Conservation (phyloP, 2,113 vertebrate species). For the Sceloporus undulatus region DNA sequence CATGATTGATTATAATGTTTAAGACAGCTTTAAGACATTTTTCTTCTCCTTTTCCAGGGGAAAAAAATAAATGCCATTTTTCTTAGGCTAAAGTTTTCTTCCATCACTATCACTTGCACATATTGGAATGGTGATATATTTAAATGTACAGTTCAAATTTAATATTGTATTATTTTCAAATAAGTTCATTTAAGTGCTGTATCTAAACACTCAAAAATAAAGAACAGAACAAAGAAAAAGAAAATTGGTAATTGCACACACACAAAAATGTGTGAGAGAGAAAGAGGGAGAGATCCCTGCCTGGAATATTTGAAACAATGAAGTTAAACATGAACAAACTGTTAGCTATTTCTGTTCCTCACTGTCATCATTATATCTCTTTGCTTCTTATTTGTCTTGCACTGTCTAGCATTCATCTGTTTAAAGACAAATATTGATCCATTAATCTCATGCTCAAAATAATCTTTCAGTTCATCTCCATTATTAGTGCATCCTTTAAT, state of each 20-base stretch:
- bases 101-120: neutral
- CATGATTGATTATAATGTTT: neutral
- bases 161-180: neutral
- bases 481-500: no score
- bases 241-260: neutral
- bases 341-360: no score
- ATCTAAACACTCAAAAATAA: neutral
- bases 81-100: constrained; percentile 1
- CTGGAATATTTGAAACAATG: neutral
- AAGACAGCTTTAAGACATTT: neutral
- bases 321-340: neutral
- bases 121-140: neutral
- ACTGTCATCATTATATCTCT: no score
- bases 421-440: no score
- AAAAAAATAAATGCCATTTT: neutral
- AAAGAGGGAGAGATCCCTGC: neutral
- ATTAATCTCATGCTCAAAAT: no score
- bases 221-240: neutral
- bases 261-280: no score
- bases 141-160: neutral
- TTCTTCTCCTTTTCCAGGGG: neutral
- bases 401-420: no score
- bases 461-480: no score
- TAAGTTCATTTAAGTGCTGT: neutral
- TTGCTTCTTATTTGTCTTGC: no score